A percentile compares a stretch with the other conserved stretches of the same genome.
These are phyloP conservation scores for Bactericera cockerelli DNA, from an alignment of 1,140 invertebrate genomes.

Conservation along the genomic window DNA sequence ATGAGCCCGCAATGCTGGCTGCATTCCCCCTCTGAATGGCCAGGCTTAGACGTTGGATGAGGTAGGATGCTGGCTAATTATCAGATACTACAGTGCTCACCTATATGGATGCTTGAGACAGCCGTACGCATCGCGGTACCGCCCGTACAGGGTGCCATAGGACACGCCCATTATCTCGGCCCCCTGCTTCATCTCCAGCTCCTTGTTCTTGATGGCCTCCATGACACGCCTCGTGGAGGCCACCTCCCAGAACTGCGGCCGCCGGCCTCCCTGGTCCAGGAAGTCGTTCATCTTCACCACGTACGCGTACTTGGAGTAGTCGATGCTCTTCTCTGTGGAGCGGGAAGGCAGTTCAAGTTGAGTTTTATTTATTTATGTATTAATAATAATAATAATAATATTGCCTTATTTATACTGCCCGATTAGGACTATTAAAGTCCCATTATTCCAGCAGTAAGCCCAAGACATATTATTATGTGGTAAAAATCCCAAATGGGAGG, in stretches of 20 bases:
- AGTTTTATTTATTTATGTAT: no score
- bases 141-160: conserved; percentile 72
- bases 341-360: no score
- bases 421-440: no score
- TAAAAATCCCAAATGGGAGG: conserved; percentile 1
- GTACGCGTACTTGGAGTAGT: conserved; percentile 39
- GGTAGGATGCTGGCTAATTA: not conserved
- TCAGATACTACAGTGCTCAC: conserved; percentile 32
- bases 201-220: conserved; percentile 76
- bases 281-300: conserved; percentile 80
- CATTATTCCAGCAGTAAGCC: no score
- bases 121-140: conserved; percentile 73
- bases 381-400: no score
- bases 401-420: no score
- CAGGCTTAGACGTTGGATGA: no score
- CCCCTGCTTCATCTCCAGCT: conserved; percentile 85
- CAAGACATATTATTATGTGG: no score
- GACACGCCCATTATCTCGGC: conserved; percentile 73
- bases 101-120: conserved; percentile 65
- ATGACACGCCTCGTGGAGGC: conserved; percentile 63
- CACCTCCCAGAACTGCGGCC: conserved; percentile 85
- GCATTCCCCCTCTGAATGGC: no score
- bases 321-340: conserved; percentile 18
- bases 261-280: conserved; percentile 54
- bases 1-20: no score